A percentile compares a stretch with the other conserved stretches of the same genome.
Evolutionary conservation across 2,113 vertebrate species (phyloP).

Genomic region (Typhlomys cinereus): DNA sequence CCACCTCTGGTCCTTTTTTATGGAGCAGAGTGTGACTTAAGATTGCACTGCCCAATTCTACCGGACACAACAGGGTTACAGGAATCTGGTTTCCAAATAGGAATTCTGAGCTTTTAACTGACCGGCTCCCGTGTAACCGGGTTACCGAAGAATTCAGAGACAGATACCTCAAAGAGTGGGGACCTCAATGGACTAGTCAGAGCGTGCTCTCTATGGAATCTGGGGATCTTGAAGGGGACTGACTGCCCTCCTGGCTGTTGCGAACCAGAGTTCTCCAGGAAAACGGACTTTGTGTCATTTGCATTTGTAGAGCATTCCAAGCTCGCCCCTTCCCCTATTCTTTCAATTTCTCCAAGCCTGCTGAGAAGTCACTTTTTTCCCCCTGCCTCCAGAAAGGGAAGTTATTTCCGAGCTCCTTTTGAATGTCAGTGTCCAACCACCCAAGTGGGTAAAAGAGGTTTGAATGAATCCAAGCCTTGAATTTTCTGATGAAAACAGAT

Average conservation of each 20-base stretch:
- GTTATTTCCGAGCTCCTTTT: constrained; percentile 74
- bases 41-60: background rate
- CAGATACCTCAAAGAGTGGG: background rate
- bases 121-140: too few species aligned
- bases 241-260: background rate
- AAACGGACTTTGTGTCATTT: constrained; percentile 30
- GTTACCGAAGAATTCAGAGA: too few species aligned
- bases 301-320: constrained; percentile 20
- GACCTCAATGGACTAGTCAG: background rate
- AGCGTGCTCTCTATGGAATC: background rate
- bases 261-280: background rate
- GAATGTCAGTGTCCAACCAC: constrained; percentile 76
- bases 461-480: constrained; percentile 63
- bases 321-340: constrained; percentile 57
- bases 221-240: constrained; percentile 26
- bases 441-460: constrained; percentile 56
- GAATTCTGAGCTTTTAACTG: background rate
- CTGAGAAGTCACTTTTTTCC: constrained; percentile 53
- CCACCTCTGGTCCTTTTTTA: background rate
- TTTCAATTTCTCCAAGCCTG: constrained; percentile 62
- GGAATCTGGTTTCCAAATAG: background rate
- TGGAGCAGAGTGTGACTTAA: background rate
- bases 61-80: background rate
- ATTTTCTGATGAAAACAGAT: constrained; percentile 69
- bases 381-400: constrained; percentile 71